Evolutionary conservation across 2,888 invertebrate species (phyloP), one percentile per base, ranked within the genome.

Genomic region (Cheilosia vulpina): DNA sequence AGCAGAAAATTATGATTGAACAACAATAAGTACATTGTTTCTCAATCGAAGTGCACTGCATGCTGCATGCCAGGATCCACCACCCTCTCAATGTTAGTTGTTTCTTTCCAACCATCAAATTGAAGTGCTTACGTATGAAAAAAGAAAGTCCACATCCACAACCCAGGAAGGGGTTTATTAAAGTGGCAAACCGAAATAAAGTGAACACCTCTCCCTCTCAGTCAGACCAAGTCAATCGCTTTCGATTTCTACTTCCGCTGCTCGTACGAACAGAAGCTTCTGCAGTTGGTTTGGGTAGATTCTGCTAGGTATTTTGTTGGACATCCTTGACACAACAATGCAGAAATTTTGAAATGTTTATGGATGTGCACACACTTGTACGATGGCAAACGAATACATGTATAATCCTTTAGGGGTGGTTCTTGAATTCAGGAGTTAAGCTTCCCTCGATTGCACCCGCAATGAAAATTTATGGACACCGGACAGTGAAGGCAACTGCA

Each of bases 311-410:
- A 41, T 43, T 63, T 43, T 19, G 50, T 62, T 77, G 69, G 31
- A n/a, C 58, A 63, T 69, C 69, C 84, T 80, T 71, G 79, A 80
- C 60, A 84, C 79, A 84, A 84, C 80, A 84, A 80, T 84, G 80
- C 84, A 76, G 84, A 71, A 24, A 66, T 65, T 62, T 71, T 75
- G 50, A 71, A 84, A 80, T 80, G 79, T 76, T 84, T 80, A 84
- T 80, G 34, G 78, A 34, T 69, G 63, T 71, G 57, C 57, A 45
- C 79, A 38, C n/a, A 45, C 52, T 45, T 58, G 13, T 24, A 68
- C 19, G 41, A 50, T 62, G 55, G 38, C 41, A 72, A 55, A 3
- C 57, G 53, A 52, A 55, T 53, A 55, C 50, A 66, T 53, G 34
- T 34, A 62, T 72, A 50, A 63, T 34, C 55, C n/a, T 7, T 58